These are phyloP conservation scores for Xiphophorus maculatus DNA, from an alignment of 2,113 vertebrate genomes.

Conservation along the genomic window DNA sequence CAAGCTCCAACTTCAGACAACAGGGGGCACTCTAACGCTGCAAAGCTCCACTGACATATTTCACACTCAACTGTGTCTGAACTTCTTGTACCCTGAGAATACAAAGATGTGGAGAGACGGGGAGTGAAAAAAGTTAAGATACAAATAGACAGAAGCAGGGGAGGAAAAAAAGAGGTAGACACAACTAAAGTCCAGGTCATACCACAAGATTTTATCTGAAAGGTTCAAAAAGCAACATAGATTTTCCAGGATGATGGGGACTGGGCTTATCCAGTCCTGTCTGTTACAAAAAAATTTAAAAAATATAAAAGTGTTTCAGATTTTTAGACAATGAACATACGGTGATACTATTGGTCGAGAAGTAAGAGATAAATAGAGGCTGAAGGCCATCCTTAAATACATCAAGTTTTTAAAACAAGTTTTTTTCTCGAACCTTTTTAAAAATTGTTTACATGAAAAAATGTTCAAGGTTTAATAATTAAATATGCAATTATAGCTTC, in stretches of 20 bases:
- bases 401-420: background rate
- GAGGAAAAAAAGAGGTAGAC: slow-evolving; percentile 62
- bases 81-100: slow-evolving; percentile 76
- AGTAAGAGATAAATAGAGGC: slow-evolving; percentile 11
- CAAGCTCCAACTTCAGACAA: slow-evolving; percentile 43
- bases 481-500: slow-evolving; percentile 8
- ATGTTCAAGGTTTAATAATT: background rate
- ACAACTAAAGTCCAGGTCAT: slow-evolving; percentile 67
- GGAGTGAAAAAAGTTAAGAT: slow-evolving; percentile 30
- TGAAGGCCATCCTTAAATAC: slow-evolving; percentile 6
- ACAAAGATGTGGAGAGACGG: slow-evolving; percentile 50
- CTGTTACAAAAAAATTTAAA: background rate
- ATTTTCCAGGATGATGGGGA: slow-evolving; percentile 24
- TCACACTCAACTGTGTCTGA: slow-evolving; percentile 60
- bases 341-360: slow-evolving; percentile 13
- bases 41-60: slow-evolving; percentile 42
- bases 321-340: slow-evolving; percentile 12
- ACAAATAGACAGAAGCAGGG: slow-evolving; percentile 26
- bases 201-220: slow-evolving; percentile 32
- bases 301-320: slow-evolving; percentile 9
- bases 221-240: slow-evolving; percentile 18
- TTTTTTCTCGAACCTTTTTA: background rate
- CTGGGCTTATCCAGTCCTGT: slow-evolving; percentile 3
- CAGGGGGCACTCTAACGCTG: slow-evolving; percentile 61
- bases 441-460: background rate